Evolutionary conservation across 2,113 vertebrate species (phyloP).

Genomic region (Notarius quadriscutis): DNA sequence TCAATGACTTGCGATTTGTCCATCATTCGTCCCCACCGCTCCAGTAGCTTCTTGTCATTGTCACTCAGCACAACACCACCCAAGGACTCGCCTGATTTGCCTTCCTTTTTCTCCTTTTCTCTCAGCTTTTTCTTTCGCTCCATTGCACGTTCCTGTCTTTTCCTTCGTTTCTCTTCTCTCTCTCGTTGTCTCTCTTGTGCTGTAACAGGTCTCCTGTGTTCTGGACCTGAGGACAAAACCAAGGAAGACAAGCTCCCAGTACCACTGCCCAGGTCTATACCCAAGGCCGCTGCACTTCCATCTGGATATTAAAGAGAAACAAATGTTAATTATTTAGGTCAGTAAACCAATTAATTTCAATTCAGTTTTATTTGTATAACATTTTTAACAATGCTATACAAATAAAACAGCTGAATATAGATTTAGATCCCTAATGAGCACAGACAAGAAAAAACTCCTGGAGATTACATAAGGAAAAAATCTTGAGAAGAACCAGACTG

Average conservation of each 20-base stretch:
- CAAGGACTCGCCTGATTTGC: constrained; percentile 70
- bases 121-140: constrained; percentile 81
- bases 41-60: constrained; percentile 85
- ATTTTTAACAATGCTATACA: not conserved
- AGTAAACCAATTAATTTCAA: not conserved
- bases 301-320: constrained; percentile 64
- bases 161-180: constrained; percentile 84
- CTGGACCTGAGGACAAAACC: constrained; percentile 57
- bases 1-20: constrained; percentile 63
- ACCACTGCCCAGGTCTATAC: constrained; percentile 57
- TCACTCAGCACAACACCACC: constrained; percentile 84
- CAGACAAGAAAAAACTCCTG: not conserved
- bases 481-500: not conserved
- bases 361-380: not conserved
- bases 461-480: not conserved
- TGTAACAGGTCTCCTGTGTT: constrained; percentile 81
- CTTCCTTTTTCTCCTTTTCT: constrained; percentile 78
- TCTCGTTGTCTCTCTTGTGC: constrained; percentile 90
- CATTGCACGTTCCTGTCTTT: constrained; percentile 82
- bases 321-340: not conserved
- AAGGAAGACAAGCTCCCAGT: constrained; percentile 39
- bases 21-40: constrained; percentile 88
- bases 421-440: not conserved
- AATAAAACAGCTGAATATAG: not conserved
- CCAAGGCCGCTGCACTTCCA: constrained; percentile 58